Conservation (phyloP, 2,113 vertebrate genomes). For the Paramormyrops kingsleyae region DNA sequence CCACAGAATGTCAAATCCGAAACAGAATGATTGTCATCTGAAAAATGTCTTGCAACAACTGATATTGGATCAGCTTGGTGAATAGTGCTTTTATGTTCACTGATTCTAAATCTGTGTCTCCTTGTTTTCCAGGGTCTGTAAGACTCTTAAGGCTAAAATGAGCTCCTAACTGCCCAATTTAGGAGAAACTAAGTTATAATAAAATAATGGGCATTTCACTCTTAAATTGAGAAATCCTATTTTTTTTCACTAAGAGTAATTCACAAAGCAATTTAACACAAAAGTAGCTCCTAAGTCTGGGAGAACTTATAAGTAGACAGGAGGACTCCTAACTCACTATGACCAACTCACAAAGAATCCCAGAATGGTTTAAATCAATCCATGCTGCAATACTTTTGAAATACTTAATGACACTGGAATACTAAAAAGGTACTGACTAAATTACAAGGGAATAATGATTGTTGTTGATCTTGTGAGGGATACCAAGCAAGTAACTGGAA, state of each 20-base stretch:
- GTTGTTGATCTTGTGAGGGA: neutral
- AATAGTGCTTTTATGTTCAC: too few species aligned
- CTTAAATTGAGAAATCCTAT: neutral
- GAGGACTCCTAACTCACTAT: neutral
- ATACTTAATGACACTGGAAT: neutral
- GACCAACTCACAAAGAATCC: neutral
- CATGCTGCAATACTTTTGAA: neutral
- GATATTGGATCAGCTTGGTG: too few species aligned
- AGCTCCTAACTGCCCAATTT: too few species aligned
- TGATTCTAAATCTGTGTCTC: too few species aligned
- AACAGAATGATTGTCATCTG: too few species aligned
- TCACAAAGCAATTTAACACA: neutral
- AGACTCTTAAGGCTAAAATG: too few species aligned
- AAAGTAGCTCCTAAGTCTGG: neutral
- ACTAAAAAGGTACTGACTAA: neutral
- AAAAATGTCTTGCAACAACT: too few species aligned
- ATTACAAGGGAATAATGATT: neutral
- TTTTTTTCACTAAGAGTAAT: too few species aligned
- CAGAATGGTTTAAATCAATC: neutral
- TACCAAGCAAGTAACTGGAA: neutral
- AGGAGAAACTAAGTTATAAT: too few species aligned
- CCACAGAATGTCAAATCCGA: too few species aligned
- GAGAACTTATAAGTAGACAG: neutral
- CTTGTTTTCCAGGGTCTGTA: too few species aligned
- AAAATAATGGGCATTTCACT: too few species aligned